Evolutionary conservation across 2,797 vertebrate genomes (phyloP).

Genomic region (Artibeus jamaicensis): DNA sequence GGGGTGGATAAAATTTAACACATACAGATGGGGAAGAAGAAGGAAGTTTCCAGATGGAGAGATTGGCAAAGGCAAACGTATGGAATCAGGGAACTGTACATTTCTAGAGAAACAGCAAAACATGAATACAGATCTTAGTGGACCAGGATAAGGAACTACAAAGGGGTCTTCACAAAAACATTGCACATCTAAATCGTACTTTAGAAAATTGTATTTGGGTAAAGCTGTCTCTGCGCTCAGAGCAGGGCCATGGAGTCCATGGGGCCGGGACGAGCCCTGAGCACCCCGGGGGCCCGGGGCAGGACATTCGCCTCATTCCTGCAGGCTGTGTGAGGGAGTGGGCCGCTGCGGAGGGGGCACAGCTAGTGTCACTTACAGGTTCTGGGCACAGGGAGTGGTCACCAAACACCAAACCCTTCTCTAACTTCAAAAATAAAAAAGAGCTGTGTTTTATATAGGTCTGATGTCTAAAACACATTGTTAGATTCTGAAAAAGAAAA

Average conservation of each 20-base stretch:
- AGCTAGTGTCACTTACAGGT: neutral
- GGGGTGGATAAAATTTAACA: neutral
- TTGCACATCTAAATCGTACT: neutral
- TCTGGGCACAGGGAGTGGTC: neutral
- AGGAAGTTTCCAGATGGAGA: neutral
- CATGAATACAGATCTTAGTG: neutral
- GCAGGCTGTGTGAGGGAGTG: neutral
- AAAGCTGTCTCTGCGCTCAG: neutral
- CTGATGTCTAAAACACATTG: neutral
- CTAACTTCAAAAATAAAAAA: neutral
- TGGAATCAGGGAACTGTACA: neutral
- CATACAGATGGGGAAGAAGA: neutral
- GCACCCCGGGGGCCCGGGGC: neutral
- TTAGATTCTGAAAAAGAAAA: neutral
- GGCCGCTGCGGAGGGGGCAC: neutral
- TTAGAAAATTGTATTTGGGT: neutral
- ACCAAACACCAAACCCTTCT: neutral
- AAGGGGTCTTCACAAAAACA: neutral
- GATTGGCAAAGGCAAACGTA: neutral
- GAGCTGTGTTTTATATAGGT: neutral
- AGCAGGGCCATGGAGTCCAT: neutral
- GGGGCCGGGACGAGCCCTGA: neutral
- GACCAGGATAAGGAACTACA: neutral
- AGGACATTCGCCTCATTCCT: neutral
- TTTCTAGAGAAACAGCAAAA: slow-evolving; percentile 19